Evolutionary conservation across 1,140 invertebrate species (phyloP).

Genomic region (Marisa cornuarietis): DNA sequence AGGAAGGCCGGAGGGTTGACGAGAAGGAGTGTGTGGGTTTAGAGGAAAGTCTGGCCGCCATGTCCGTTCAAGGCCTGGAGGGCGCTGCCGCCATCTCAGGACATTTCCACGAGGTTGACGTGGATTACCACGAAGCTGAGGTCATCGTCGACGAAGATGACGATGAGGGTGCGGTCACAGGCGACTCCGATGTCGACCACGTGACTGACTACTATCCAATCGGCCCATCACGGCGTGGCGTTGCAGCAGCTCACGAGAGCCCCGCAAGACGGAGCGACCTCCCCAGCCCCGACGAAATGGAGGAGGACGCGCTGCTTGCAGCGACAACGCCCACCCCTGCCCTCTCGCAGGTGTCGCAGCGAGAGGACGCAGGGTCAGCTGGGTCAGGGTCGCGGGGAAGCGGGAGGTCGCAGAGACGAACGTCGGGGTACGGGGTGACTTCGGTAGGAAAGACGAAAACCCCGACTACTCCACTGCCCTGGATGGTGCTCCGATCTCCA

Average conservation of each 20-base stretch:
- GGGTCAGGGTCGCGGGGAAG: slow-evolving; percentile 22
- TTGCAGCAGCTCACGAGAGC: not conserved
- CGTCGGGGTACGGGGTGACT: slow-evolving; percentile 1
- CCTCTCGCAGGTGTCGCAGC: not conserved
- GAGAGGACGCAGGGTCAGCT: slow-evolving; percentile 1
- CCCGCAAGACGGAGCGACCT: not conserved
- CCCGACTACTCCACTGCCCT: slow-evolving; percentile 52
- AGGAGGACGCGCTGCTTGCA: slow-evolving; percentile 11
- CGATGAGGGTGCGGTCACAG: not conserved
- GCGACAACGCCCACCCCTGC: not conserved
- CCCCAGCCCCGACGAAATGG: slow-evolving; percentile 10
- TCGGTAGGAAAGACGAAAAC: slow-evolving; percentile 36
- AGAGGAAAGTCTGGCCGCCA: slow-evolving; percentile 4
- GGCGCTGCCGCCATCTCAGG: slow-evolving; percentile 19
- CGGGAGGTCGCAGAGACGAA: slow-evolving; percentile 19
- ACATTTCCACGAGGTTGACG: slow-evolving; percentile 12
- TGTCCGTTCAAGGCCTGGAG: slow-evolving; percentile 8
- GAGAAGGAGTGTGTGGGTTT: not conserved
- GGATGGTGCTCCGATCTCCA: slow-evolving; percentile 55
- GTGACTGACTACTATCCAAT: not conserved
- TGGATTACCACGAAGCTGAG: slow-evolving; percentile 10
- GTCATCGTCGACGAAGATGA: not conserved
- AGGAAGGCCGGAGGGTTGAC: not conserved
- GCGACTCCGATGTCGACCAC: not conserved
- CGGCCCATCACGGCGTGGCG: not conserved